Evolutionary conservation across 2,888 invertebrate genomes (phyloP).

Genomic region (Amphipyra berbera): DNA sequence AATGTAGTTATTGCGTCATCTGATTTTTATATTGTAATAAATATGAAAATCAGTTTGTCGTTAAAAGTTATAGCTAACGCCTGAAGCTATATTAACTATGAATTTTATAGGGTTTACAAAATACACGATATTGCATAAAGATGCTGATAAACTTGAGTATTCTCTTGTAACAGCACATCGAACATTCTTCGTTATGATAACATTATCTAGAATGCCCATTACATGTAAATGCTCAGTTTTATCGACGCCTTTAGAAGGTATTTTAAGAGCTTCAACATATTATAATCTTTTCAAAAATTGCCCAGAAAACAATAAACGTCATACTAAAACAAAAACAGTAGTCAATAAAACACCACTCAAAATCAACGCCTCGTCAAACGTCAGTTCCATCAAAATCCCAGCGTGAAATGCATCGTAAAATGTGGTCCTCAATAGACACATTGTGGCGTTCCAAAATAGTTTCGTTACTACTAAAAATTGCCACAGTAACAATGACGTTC

Average conservation of each 20-base stretch:
- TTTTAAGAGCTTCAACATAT: not conserved
- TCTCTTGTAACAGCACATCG: no score
- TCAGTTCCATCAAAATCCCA: conserved; percentile 11
- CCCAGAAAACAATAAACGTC: not conserved
- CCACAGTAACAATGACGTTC: conserved; percentile 49
- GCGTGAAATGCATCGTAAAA: conserved; percentile 27
- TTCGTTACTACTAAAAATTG: conserved; percentile 47
- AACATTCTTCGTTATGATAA: no score
- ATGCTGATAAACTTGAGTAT: no score
- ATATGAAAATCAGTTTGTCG: conserved; percentile 12
- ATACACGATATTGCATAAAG: no score
- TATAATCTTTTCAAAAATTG: conserved; percentile 17
- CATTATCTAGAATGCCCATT: no score
- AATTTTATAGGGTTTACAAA: not conserved
- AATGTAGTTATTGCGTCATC: conserved; percentile 11
- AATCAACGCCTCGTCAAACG: conserved; percentile 22
- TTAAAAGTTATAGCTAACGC: no score
- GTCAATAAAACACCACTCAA: conserved; percentile 28
- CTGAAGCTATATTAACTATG: no score
- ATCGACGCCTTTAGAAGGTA: no score
- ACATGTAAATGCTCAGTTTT: no score
- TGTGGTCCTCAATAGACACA: conserved; percentile 11
- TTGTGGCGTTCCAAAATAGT: conserved; percentile 27
- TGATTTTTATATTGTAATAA: conserved; percentile 12
- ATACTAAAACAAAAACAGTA: conserved; percentile 4